phyloP scores from a whole-genome alignment of 2,113 vertebrate species.

The Chloropsis hardwickii region DNA sequence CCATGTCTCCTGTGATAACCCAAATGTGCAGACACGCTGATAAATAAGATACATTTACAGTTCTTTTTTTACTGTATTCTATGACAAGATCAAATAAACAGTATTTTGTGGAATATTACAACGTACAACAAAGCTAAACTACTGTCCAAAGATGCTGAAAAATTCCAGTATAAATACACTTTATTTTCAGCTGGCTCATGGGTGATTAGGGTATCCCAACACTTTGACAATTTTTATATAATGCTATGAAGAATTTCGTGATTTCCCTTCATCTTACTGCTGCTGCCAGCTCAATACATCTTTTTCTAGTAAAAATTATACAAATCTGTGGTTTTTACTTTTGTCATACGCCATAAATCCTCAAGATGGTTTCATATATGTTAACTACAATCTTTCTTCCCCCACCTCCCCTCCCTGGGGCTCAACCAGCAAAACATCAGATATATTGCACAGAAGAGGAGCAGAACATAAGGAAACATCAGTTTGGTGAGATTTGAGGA shows the following conservation, averaged over 20 bases:
- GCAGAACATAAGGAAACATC: not conserved
- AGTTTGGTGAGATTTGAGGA: constrained; percentile 39
- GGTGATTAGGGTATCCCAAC: constrained; percentile 55
- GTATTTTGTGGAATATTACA: constrained; percentile 67
- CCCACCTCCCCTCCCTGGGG: not conserved
- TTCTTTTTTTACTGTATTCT: constrained; percentile 69
- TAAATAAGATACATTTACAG: constrained; percentile 71
- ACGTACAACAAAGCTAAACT: constrained; percentile 45
- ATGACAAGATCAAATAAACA: constrained; percentile 74
- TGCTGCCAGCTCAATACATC: constrained; percentile 56
- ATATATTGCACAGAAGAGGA: not conserved
- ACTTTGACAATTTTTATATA: constrained; percentile 67
- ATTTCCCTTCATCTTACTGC: constrained; percentile 60
- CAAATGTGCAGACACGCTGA: constrained; percentile 52
- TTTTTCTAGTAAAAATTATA: constrained; percentile 66
- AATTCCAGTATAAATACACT: constrained; percentile 52
- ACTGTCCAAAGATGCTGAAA: constrained; percentile 65
- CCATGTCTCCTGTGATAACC: constrained; percentile 68
- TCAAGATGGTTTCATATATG: constrained; percentile 18
- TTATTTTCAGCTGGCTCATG: constrained; percentile 50
- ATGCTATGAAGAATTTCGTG: constrained; percentile 61
- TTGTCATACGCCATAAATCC: constrained; percentile 44
- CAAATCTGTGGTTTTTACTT: constrained; percentile 56
- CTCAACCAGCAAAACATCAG: constrained; percentile 21
- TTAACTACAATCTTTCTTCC: constrained; percentile 17